A percentile compares a stretch with the other conserved stretches of the same genome.
Evolutionary conservation across 2,888 invertebrate species (phyloP).

Genomic region (Bruchidius siliquastri): DNA sequence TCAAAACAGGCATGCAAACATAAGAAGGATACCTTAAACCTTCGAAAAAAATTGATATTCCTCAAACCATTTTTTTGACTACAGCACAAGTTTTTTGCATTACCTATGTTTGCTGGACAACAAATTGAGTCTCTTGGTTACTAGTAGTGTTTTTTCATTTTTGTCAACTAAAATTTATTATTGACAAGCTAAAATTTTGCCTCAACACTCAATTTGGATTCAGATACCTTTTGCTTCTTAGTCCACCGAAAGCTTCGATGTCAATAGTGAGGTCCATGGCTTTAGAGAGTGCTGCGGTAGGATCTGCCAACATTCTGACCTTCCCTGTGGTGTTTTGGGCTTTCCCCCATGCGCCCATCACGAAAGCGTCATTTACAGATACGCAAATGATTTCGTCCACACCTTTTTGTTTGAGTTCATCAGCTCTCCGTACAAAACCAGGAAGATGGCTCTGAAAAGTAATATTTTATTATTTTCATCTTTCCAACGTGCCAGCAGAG

Average conservation of each 20-base stretch:
- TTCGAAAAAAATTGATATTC: too few relatives aligned
- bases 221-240: constrained; percentile 73
- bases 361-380: constrained; percentile 91
- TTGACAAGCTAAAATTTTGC: too few relatives aligned
- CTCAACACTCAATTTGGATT: too few relatives aligned
- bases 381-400: constrained; percentile 78
- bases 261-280: constrained; percentile 74
- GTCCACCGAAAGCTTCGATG: constrained; percentile 62
- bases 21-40: too few relatives aligned
- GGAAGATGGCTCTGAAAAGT: constrained; percentile 51
- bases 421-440: constrained; percentile 74
- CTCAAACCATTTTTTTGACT: too few relatives aligned
- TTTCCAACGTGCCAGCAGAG: too few relatives aligned
- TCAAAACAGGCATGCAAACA: too few relatives aligned
- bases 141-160: too few relatives aligned
- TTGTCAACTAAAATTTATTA: too few relatives aligned
- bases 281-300: constrained; percentile 72
- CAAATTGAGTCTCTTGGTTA: too few relatives aligned
- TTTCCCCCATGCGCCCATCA: constrained; percentile 93
- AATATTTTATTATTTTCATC: neutral
- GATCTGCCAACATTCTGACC: constrained; percentile 86
- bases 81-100: too few relatives aligned
- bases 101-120: too few relatives aligned
- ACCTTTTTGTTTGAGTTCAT: constrained; percentile 70
- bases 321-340: constrained; percentile 75